Base-by-base conservation (phyloP, 1,140 invertebrate species). In the Phenacoccus solenopsis region DNA sequence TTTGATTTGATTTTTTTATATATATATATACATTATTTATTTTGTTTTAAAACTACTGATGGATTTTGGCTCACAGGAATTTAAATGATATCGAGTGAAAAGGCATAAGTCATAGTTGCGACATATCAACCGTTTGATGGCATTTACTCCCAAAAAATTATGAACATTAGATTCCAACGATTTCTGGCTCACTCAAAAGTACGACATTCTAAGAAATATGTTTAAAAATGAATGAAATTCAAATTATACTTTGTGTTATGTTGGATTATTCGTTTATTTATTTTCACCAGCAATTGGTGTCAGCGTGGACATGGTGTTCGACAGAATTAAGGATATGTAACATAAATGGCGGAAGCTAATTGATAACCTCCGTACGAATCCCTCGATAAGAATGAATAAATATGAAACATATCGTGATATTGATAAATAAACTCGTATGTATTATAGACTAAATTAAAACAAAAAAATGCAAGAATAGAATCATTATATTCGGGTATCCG, bases 301-400 rank as follows among this genome's bases (percentile, higher is more conserved):
- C 10, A 97, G 80, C 64, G 88, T 84, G 69, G 85, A 84, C 98
- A 81, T 12, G 89, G 86, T 21, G 91, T 91, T 75, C 87, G 84
- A 0, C 84, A 83, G 75, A 93, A 90, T 75, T 91, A 88, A 5
- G 96, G 96, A 81, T 98, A 99, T 72, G 92, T 91, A 77, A 99
- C 98, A 75, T 98, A 96, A 85, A 99, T 94, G 38, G 89, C 88
- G 1, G 89, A 84, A 0, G 97, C 96, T 64, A 99, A 81, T 71
- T 91, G 87, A 79, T 93, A 93, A 1, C 96, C 96, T 76, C 99
- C 96, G 0, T 92, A 87, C 97, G 97, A 99, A 70, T 96, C 90
- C 72, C 87, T 87, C 87, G 95, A 78, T 13, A 80, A 78, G 72
- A 74, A 73, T 70, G 28, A 59, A 16, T 5, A 35, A 69, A 1